Base-by-base conservation (phyloP, 2,797 vertebrate species). In the Tragelaphus eurycerus region DNA sequence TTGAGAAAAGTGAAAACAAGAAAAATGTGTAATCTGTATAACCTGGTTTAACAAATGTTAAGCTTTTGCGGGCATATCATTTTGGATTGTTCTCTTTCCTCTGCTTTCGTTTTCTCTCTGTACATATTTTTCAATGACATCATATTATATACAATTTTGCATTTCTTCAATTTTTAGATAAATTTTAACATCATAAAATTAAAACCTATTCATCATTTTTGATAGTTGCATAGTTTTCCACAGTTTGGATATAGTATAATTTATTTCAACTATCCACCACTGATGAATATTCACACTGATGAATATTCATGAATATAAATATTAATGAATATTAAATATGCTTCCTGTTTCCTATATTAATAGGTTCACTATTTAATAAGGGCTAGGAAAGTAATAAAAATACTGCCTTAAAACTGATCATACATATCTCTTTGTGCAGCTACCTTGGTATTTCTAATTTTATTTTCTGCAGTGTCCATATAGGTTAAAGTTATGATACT, bases 1-100 rank as follows among this genome's bases (percentile, higher is more conserved):
- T 88, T 88, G 3, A 90, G 71, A 95, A 93, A 95, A 78, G 48
- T 89, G 59, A 79, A 91, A 95, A 62, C 25, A 84, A 82, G 59
- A 93, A 79, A 92, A 90, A 27, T 16, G 71, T 27, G 43, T 43
- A 34, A 79, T 94, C 43, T 12, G 50, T 57, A 23, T 92, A 60
- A 38, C 8, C 29, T 82, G 25, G 15, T 55, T 86, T 82, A 90
- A 90, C 14, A 84, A 55, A 27, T 78, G 93, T 67, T 94, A 74
- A 60, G 10, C 11, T 90, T 55, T 90, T 46, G 7, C 34, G n/a
- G 38, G 6, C 12, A 64, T 62, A 84, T 90, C 14, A 3, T 83
- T 84, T 92, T 60, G 43, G 27, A n/a, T 90, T 62, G 3, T 79
- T 93, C 10, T 82, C 43, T 64, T 86, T 85, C 6, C 7, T 59